These are phyloP conservation scores for Cepaea nemoralis DNA, from an alignment of 1,140 invertebrate genomes.

Conservation along the genomic window DNA sequence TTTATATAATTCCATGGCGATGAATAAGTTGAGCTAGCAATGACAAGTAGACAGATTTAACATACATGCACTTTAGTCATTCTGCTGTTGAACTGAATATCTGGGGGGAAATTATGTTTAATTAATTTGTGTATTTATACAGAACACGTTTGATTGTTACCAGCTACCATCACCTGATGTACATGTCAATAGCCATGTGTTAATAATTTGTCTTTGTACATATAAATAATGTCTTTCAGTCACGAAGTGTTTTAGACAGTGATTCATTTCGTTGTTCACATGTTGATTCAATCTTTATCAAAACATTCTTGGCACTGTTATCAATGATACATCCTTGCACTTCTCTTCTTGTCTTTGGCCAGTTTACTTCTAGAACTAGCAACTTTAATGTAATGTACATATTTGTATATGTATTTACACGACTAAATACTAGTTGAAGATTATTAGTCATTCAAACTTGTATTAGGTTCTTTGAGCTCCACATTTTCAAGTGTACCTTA, in stretches of 20 bases:
- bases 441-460: background rate
- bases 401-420: background rate
- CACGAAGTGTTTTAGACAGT: conserved; percentile 16
- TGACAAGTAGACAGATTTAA: too few species aligned
- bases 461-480: background rate
- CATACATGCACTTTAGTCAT: too few species aligned
- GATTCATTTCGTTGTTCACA: background rate
- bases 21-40: too few species aligned
- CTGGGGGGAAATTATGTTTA: too few species aligned
- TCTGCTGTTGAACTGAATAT: too few species aligned
- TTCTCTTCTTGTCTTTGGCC: background rate
- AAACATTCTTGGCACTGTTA: background rate
- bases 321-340: background rate
- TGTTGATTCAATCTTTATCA: background rate
- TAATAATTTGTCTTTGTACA: background rate
- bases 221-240: conserved; percentile 33
- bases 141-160: too few species aligned
- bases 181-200: conserved; percentile 4
- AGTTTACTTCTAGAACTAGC: background rate
- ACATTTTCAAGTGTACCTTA: background rate
- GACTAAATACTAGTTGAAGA: background rate
- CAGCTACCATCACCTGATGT: too few species aligned
- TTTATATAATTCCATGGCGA: too few species aligned
- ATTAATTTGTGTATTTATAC: too few species aligned
- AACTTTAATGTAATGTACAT: background rate